Conservation (phyloP, 2,888 invertebrate genomes). For the Kryphioiulus occultus region DNA sequence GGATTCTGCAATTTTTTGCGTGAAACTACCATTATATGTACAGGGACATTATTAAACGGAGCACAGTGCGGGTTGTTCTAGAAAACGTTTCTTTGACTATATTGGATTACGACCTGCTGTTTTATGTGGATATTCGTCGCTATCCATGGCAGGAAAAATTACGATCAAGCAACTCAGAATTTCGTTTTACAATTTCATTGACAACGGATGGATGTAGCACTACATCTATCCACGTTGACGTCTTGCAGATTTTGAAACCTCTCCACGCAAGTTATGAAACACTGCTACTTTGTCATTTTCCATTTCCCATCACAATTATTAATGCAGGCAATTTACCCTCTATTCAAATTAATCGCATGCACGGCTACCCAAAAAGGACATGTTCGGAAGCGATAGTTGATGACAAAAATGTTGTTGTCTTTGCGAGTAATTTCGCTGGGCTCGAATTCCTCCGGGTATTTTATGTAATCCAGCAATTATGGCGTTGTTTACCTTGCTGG, state of each 20-base stretch:
- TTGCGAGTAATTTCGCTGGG: not conserved
- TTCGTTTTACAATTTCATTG: not conserved
- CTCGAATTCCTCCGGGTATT: constrained; percentile 43
- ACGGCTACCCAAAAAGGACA: not conserved
- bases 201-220: not conserved
- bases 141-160: not conserved
- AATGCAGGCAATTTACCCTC: not conserved
- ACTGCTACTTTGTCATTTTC: not conserved
- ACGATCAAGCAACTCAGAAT: not conserved
- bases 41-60: not conserved
- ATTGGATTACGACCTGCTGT: not conserved
- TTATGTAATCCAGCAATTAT: constrained; percentile 45
- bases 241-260: not conserved
- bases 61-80: not conserved
- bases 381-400: not conserved
- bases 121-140: not conserved
- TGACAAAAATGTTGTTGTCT: not conserved
- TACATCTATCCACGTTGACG: not conserved
- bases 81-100: not conserved
- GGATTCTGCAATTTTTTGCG: not conserved
- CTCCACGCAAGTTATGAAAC: not conserved
- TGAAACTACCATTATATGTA: not conserved
- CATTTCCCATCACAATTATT: not conserved
- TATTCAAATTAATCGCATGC: not conserved
- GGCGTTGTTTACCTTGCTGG: constrained; percentile 42